Base-by-base conservation (phyloP, 2,797 vertebrate species). In the Macropodus opercularis region DNA sequence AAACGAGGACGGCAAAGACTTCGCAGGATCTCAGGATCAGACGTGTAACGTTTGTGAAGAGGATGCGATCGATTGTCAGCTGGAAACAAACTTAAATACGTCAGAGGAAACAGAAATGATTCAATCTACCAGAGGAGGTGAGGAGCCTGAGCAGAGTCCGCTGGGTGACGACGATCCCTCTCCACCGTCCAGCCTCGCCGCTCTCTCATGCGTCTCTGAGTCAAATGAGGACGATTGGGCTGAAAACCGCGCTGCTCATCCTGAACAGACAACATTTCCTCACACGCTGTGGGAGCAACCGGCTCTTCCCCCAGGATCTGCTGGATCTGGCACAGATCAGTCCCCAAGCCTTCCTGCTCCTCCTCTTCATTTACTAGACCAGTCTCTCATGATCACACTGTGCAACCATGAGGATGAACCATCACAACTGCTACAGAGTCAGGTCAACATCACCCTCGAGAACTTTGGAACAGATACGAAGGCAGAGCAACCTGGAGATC, bases 1-100 rank as follows among this genome's bases (percentile, higher is more conserved):
- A 29, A 38, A 38, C 34, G 57, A 79, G 64, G 41, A 27, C 8
- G 27, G 17, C 22, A 48, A 70, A 19, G 61, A 53, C 22, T 34
- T 39, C 53, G 50, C 47, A 63, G 60, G 2, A 49, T 13, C 29
- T 46, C 27, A 41, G 41, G 40, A 72, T 26, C 29, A 69, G 40
- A 24, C 12, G 4, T 65, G 43, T 39, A 1, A 27, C 38, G 19
- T 41, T 8, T 49, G 55, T 31, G 43, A 68, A 29, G 68, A 63
- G 15, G 35, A 46, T 6, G 22, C 50, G 2, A 40, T 3, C 22
- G 35, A 70, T 11, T 41, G n/a, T 12, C 55, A 50, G 7, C 19
- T 63, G 1, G 3, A 73, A 72, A 63, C 31, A 50, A 35, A 64
- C 8, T n/a, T n/a, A n/a, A n/a, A n/a, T n/a, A n/a, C n/a, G n/a